Evolutionary conservation across 2,888 invertebrate genomes (phyloP), one percentile per base, ranked within the genome.

Genomic region (Chrysomela aeneicollis): DNA sequence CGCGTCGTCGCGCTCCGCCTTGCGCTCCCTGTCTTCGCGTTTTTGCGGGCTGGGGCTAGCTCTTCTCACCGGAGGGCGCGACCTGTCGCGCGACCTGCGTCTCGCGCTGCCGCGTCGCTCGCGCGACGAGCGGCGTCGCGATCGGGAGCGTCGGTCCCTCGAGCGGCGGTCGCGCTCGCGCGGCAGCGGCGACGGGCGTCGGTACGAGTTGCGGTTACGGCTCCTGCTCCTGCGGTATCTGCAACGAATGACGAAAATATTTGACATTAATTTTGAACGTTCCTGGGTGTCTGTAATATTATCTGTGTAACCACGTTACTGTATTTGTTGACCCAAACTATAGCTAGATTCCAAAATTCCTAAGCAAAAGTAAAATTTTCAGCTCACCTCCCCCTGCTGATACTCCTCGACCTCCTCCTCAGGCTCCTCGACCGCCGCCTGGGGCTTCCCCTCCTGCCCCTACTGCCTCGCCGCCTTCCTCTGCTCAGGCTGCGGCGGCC

Each of bases 381-480:
- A n/a, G 61, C 72, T 61, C 62, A 80, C 79, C 81, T 77, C 59
- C 80, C 79, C 58, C 79, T 77, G 70, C 82, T 81, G 51, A 77
- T 69, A 18, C 77, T 74, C 49, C 77, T 73, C 19, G 68, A 61
- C 22, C 73, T 72, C 55, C 78, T 68, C 61, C 86, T 85, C 46
- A 85, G 72, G 62, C 81, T 75, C 53, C 74, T 68, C 21, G 19
- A 22, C 10, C 50, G 50, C 1, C 50, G 19, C 21, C 21, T 18
- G 19, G 50, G 19, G 21, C 50, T 22, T 18, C n/a, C 9, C 22
- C 50, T 12, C n/a, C 50, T 21, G 3, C 50, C 76, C 10, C 84
- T 82, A 52, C 78, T 77, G 69, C 86, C 85, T 1, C 83, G 84
- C 82, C 78, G 72, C 42, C 81, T 73, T 46, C 77, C 73, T 51